Base-by-base conservation (phyloP, 1,140 invertebrate genomes). In the Orius insidiosus region DNA sequence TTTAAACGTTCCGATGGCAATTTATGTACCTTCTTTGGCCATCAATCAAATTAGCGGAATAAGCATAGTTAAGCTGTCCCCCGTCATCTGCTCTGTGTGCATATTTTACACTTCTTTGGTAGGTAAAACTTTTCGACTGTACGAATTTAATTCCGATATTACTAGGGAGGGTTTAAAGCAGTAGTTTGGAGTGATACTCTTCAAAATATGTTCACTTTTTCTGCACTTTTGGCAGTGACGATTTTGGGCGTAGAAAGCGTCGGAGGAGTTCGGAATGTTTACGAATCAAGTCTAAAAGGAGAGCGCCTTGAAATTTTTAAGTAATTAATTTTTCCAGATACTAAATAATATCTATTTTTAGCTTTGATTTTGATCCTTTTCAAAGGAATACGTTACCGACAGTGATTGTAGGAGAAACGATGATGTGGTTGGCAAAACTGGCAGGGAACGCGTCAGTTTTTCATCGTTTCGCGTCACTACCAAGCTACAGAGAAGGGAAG, bases 401-500 rank as follows among this genome's bases (percentile, higher is more conserved):
- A n/a, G n/a, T 86, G 7, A 60, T 80, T 32, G 66, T 90, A 53
- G 87, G 86, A 0, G 81, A 80, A 1, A 77, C 75, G 56, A 68
- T 85, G 13, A 86, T 83, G 54, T 82, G 77, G 72, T 75, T 80
- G 0, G 73, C 78, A 18, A 79, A 84, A 47, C 85, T 85, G 58
- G 75, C 80, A 6, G 78, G 85, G 10, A 86, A 89, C 64, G 85
- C 89, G 62, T 83, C 84, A 7, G 83, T 86, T 72, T 78, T 89
- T 0, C 86, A 90, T 57, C 68, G 86, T 33, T 86, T 85, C 49
- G 75, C 83, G 51, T 75, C 84, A 0, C 60, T 85, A 48, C n/a
- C n/a, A n/a, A 72, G 68, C 9, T 64, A 77, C 35, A 66, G 71
- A 62, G 67, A 69, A 57, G n/a, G n/a, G n/a, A 24, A 24, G 7